Conservation (phyloP, 2,888 invertebrate species). For the Lypha dubia region DNA sequence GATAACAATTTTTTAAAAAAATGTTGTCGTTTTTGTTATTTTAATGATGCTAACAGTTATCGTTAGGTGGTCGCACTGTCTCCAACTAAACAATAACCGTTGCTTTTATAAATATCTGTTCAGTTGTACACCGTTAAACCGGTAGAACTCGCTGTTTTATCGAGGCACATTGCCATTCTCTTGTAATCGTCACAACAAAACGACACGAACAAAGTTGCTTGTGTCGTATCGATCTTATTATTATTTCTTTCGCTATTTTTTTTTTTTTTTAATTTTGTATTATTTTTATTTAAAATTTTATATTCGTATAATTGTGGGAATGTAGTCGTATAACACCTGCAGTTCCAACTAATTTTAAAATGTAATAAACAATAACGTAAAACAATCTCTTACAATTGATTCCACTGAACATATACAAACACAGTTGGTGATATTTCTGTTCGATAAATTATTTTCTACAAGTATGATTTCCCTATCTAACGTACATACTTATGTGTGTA, state of each 20-base stretch:
- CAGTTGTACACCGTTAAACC: constrained; percentile 49
- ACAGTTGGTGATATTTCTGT: constrained; percentile 42
- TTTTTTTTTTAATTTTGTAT: constrained; percentile 23
- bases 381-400: constrained; percentile 30
- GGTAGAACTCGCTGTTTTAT: constrained; percentile 63
- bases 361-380: constrained; percentile 39
- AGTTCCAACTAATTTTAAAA: constrained; percentile 56
- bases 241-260: constrained; percentile 12
- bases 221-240: constrained; percentile 53
- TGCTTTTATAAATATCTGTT: constrained; percentile 79
- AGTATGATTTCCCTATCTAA: not conserved
- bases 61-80: constrained; percentile 49
- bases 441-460: constrained; percentile 40
- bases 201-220: constrained; percentile 33
- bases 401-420: constrained; percentile 26
- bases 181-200: constrained; percentile 43
- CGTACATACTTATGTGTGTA: not conserved
- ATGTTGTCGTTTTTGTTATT: constrained; percentile 11
- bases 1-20: not conserved
- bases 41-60: constrained; percentile 59
- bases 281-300: constrained; percentile 36
- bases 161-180: constrained; percentile 66
- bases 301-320: constrained; percentile 67
- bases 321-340: constrained; percentile 71
- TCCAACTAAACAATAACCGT: constrained; percentile 72